phyloP scores from a whole-genome alignment of 1,140 invertebrate genomes.

The Papilio machaon region DNA sequence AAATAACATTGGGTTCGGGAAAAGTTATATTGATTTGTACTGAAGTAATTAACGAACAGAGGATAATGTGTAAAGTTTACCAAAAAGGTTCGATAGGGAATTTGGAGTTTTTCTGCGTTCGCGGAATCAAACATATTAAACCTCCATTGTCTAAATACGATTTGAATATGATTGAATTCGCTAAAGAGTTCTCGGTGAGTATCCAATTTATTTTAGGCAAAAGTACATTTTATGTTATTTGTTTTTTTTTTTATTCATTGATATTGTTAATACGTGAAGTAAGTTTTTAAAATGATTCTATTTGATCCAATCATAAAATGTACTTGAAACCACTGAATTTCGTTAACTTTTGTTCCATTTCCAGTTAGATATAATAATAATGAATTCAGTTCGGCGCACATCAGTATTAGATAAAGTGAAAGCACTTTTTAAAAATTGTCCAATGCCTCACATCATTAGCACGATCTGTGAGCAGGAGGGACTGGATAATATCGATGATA shows the following conservation, averaged over 20 bases:
- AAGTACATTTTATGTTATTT: no score
- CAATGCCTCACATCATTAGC: constrained; percentile 43
- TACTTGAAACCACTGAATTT: no score
- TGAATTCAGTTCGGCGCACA: constrained; percentile 47
- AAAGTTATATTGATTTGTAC: constrained; percentile 45
- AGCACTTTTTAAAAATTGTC: constrained; percentile 35
- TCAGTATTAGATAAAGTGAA: constrained; percentile 38
- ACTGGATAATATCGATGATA: constrained; percentile 50
- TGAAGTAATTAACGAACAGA: constrained; percentile 43
- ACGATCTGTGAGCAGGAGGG: constrained; percentile 54
- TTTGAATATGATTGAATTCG: constrained; percentile 49
- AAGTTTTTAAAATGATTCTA: no score
- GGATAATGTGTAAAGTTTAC: constrained; percentile 47
- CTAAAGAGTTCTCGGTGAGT: constrained; percentile 49
- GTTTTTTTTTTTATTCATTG: no score
- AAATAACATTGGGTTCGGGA: constrained; percentile 48
- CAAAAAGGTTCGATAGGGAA: constrained; percentile 40
- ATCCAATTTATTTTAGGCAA: background rate
- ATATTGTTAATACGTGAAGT: no score
- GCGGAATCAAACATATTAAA: constrained; percentile 45
- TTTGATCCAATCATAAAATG: no score
- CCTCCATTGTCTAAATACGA: constrained; percentile 44
- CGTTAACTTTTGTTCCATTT: constrained; percentile 23
- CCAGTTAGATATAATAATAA: constrained; percentile 49
- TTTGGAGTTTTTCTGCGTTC: constrained; percentile 45